phyloP scores from a whole-genome alignment of 2,888 invertebrate species.

The Rhagium mordax region DNA sequence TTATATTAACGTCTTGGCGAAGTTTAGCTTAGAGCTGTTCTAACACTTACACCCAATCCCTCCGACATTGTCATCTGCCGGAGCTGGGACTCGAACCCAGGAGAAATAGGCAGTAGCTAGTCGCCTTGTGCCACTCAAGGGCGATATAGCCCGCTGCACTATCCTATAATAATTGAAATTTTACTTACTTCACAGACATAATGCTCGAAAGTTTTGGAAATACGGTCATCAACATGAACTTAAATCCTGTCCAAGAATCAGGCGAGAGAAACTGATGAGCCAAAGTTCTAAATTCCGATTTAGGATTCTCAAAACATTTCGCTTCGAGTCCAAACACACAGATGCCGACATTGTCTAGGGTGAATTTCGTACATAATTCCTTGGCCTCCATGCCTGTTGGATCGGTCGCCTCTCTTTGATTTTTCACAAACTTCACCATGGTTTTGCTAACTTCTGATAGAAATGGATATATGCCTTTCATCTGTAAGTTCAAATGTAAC shows the following conservation, averaged over 20 bases:
- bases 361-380: slow-evolving; percentile 57
- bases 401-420: slow-evolving; percentile 58
- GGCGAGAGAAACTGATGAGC: slow-evolving; percentile 44
- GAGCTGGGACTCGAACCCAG: no score
- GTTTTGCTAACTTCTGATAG: slow-evolving; percentile 68
- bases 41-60: no score
- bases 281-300: slow-evolving; percentile 50
- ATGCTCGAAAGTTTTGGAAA: slow-evolving; percentile 17
- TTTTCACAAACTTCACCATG: slow-evolving; percentile 67
- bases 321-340: slow-evolving; percentile 69
- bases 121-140: no score
- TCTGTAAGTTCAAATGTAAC: slow-evolving; percentile 56
- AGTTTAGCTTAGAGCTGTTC: no score
- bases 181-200: slow-evolving; percentile 6
- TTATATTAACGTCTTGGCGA: no score
- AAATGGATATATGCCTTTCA: slow-evolving; percentile 71
- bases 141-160: no score
- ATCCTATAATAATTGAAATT: no score
- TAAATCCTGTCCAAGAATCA: slow-evolving; percentile 26
- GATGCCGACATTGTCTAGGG: slow-evolving; percentile 67
- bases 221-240: slow-evolving; percentile 32
- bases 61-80: no score
- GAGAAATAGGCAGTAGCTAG: no score
- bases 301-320: slow-evolving; percentile 61
- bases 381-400: slow-evolving; percentile 64